These are phyloP conservation scores for Psittacula derbiana DNA, from an alignment of 2,797 vertebrate genomes.

Conservation along the genomic window DNA sequence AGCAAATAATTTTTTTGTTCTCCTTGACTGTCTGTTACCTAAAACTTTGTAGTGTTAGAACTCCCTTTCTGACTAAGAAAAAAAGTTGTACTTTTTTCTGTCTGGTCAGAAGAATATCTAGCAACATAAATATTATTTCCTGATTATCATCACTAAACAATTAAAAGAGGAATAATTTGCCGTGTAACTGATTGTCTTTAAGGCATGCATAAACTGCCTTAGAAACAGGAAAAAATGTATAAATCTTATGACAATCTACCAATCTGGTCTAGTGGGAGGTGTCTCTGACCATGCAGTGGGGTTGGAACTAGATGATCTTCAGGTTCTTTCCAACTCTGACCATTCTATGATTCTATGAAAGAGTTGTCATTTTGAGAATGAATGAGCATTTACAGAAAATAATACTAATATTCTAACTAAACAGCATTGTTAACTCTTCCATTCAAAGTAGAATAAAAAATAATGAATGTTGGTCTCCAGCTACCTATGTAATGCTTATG, in stretches of 20 bases:
- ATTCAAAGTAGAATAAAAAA: background rate
- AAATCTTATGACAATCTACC: background rate
- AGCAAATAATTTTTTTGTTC: background rate
- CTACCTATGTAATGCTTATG: background rate
- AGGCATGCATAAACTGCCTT: background rate
- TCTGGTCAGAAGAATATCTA: background rate
- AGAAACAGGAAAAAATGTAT: background rate
- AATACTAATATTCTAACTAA: background rate
- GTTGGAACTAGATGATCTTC: background rate
- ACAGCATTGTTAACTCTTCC: background rate
- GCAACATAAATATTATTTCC: background rate
- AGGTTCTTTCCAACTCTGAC: background rate
- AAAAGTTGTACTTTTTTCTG: accelerated
- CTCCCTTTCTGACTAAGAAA: background rate
- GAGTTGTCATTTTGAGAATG: background rate
- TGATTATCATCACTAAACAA: background rate
- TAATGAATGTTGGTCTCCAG: background rate
- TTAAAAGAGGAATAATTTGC: background rate
- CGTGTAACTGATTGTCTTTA: background rate
- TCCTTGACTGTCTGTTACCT: background rate
- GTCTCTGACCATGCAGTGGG: background rate
- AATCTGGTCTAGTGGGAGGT: background rate
- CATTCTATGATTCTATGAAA: background rate
- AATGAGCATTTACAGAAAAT: background rate
- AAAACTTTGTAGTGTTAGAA: background rate